A percentile compares a stretch with the other conserved stretches of the same genome.
Conservation (phyloP, 2,113 vertebrate genomes). For the Rhipidura dahli region DNA sequence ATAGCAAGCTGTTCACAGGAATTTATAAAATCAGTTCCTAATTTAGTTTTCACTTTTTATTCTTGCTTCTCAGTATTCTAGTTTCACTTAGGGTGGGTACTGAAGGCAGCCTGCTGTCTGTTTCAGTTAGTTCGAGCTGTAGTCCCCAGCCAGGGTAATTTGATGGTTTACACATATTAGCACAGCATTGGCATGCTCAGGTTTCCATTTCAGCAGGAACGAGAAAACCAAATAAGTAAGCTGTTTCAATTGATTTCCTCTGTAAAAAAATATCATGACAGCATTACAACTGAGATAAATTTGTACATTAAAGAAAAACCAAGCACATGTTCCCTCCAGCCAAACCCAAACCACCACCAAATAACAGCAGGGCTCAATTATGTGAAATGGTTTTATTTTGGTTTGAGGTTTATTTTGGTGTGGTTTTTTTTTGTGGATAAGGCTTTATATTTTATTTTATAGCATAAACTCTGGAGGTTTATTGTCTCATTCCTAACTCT, state of each 20-base stretch:
- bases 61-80: not conserved
- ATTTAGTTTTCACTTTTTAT: constrained; percentile 25
- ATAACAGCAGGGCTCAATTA: not conserved
- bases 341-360: not conserved
- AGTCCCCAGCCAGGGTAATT: not conserved
- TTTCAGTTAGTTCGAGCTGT: not conserved
- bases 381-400: not conserved
- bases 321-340: not conserved
- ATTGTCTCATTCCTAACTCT: not conserved
- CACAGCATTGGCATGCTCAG: not conserved
- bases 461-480: not conserved
- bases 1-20: not conserved
- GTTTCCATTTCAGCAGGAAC: constrained; percentile 2
- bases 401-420: rapidly evolving
- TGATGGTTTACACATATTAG: not conserved
- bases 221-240: constrained; percentile 3
- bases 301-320: not conserved
- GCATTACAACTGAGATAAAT: not conserved
- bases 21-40: not conserved
- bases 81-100: not conserved
- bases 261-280: not conserved
- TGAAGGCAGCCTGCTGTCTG: not conserved
- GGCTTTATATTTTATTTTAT: not conserved
- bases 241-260: not conserved
- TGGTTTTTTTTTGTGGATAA: not conserved